A percentile compares a stretch with the other conserved stretches of the same genome.
These are phyloP conservation scores for Galeopterus variegatus DNA, from an alignment of 2,113 vertebrate genomes.

Conservation along the genomic window DNA sequence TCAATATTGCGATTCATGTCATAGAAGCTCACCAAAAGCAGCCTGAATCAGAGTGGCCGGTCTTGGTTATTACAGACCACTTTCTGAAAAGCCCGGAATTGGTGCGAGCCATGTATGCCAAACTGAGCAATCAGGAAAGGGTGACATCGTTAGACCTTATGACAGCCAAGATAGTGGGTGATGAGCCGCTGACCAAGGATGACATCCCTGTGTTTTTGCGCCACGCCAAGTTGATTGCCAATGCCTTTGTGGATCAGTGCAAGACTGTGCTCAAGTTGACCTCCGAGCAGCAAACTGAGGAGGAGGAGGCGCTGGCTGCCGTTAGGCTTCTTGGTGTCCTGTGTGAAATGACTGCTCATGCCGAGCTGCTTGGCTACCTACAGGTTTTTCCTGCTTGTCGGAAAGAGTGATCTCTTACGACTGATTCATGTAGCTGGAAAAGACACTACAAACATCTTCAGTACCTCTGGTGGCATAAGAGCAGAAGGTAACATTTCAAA, in stretches of 20 bases:
- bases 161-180: slow-evolving; percentile 89
- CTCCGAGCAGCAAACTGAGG: slow-evolving; percentile 82
- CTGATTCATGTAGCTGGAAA: slow-evolving; percentile 93
- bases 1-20: slow-evolving; percentile 90
- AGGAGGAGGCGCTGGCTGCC: slow-evolving; percentile 93
- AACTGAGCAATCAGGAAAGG: slow-evolving; percentile 95
- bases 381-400: slow-evolving; percentile 93
- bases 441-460: slow-evolving; percentile 92
- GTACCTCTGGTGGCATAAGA: slow-evolving; percentile 88
- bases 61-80: slow-evolving; percentile 84
- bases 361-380: slow-evolving; percentile 90
- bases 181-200: slow-evolving; percentile 70
- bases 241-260: slow-evolving; percentile 91
- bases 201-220: slow-evolving; percentile 85
- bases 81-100: slow-evolving; percentile 92
- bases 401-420: slow-evolving; percentile 90
- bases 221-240: slow-evolving; percentile 91
- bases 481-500: slow-evolving; percentile 87
- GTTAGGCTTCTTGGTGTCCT: slow-evolving; percentile 94
- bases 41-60: slow-evolving; percentile 95
- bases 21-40: slow-evolving; percentile 91
- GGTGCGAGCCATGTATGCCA: slow-evolving; percentile 92
- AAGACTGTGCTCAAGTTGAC: slow-evolving; percentile 91
- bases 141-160: slow-evolving; percentile 93
- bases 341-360: slow-evolving; percentile 95